Conservation (phyloP, 2,888 invertebrate species). For the Eupithecia tripunctaria region DNA sequence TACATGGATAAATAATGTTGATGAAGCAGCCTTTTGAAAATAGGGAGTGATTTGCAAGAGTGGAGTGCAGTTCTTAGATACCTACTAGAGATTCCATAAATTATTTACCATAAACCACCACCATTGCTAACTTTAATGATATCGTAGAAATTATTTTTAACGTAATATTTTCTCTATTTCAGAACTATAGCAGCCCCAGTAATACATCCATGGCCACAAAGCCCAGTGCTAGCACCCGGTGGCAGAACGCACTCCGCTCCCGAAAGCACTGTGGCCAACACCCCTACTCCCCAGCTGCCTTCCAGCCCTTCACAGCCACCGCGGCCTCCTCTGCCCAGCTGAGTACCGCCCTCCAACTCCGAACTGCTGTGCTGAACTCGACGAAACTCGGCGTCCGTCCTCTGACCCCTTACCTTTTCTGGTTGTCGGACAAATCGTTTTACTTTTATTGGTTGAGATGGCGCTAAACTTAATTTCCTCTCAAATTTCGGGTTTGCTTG, state of each 20-base stretch:
- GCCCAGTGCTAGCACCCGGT: conserved; percentile 89
- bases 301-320: conserved; percentile 72
- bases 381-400: conserved; percentile 83
- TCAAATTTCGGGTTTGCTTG: neutral
- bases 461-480: neutral
- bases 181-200: conserved; percentile 84
- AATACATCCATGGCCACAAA: conserved; percentile 92
- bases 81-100: neutral
- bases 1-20: no score
- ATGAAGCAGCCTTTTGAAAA: no score
- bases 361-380: conserved; percentile 85
- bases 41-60: no score
- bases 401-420: conserved; percentile 72
- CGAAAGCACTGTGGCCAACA: conserved; percentile 82
- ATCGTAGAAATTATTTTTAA: neutral
- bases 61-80: neutral
- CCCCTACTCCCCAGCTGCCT: conserved; percentile 80
- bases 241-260: conserved; percentile 90
- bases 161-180: conserved; percentile 50
- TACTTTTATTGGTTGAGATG: conserved; percentile 50
- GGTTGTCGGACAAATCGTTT: conserved; percentile 73
- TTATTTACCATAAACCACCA: neutral
- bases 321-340: conserved; percentile 81
- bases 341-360: conserved; percentile 85
- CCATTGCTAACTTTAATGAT: no score